Evolutionary conservation across 1,140 invertebrate species (phyloP).

Genomic region (Diorhabda sublineata): DNA sequence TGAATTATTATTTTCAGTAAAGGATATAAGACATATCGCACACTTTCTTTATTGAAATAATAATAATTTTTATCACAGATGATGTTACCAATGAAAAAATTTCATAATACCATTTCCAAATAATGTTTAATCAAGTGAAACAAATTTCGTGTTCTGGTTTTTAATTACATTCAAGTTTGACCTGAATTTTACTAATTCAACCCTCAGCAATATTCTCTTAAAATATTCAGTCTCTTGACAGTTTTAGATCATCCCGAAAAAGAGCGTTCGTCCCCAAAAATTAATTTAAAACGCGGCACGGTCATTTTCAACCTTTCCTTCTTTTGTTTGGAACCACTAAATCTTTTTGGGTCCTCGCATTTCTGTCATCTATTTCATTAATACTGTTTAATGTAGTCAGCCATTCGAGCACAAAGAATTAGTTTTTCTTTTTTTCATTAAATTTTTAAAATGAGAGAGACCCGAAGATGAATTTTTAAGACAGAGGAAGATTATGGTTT

Average conservation of each 20-base stretch:
- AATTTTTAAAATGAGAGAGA: neutral
- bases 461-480: too few species aligned
- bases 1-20: neutral
- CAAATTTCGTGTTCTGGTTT: neutral
- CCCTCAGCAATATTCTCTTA: neutral
- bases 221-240: neutral
- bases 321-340: neutral
- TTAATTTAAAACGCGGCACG: neutral
- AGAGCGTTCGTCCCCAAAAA: neutral
- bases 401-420: neutral
- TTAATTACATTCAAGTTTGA: neutral
- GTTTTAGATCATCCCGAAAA: neutral
- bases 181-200: neutral
- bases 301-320: constrained; percentile 2
- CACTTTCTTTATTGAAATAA: neutral
- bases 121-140: too few species aligned
- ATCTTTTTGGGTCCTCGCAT: neutral
- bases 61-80: too few species aligned
- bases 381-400: neutral
- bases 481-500: too few species aligned
- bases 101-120: too few species aligned
- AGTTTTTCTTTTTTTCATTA: neutral
- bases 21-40: neutral
- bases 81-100: too few species aligned
- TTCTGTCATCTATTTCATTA: neutral